Percentiles rank a stretch among this genome's conserved stretches.
Evolutionary conservation across 1,140 invertebrate species (phyloP).

Genomic region (Leptinotarsa texana): DNA sequence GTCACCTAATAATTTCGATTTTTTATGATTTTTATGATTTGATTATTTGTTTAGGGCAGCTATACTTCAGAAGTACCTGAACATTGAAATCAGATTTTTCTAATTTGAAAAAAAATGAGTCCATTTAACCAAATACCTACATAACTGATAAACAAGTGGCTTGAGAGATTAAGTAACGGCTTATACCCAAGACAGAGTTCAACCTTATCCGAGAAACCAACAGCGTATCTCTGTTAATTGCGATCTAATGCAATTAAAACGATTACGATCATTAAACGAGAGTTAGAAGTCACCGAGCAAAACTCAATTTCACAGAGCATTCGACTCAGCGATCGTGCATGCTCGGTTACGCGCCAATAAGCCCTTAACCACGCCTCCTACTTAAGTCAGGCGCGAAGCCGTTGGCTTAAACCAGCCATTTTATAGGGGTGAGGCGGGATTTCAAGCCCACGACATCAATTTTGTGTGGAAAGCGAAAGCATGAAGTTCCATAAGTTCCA

Average conservation of each 20-base stretch:
- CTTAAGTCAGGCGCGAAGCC: constrained; percentile 6
- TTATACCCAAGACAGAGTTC: too few relatives aligned
- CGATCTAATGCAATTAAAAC: constrained; percentile 8
- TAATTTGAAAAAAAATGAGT: too few relatives aligned
- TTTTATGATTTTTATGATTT: too few relatives aligned
- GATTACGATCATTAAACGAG: constrained; percentile 9
- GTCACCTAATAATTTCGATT: too few relatives aligned
- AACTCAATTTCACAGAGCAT: constrained; percentile 15
- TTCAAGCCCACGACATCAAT: constrained; percentile 10
- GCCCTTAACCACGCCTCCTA: constrained; percentile 7
- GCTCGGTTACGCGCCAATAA: constrained; percentile 13
- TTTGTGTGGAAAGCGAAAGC: background rate
- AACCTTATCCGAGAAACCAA: too few relatives aligned
- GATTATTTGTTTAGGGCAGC: too few relatives aligned
- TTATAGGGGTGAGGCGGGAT: constrained; percentile 2
- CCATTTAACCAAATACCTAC: too few relatives aligned
- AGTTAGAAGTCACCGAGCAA: constrained; percentile 10
- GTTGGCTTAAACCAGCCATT: constrained; percentile 17
- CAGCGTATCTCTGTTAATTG: background rate
- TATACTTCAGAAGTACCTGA: too few relatives aligned
- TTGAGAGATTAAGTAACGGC: too few relatives aligned
- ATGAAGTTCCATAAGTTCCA: constrained; percentile 18
- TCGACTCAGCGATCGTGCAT: constrained; percentile 8
- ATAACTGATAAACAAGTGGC: too few relatives aligned
- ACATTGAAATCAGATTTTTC: too few relatives aligned